phyloP scores from a whole-genome alignment of 2,797 vertebrate species.

The Enteromius paludinosus region DNA sequence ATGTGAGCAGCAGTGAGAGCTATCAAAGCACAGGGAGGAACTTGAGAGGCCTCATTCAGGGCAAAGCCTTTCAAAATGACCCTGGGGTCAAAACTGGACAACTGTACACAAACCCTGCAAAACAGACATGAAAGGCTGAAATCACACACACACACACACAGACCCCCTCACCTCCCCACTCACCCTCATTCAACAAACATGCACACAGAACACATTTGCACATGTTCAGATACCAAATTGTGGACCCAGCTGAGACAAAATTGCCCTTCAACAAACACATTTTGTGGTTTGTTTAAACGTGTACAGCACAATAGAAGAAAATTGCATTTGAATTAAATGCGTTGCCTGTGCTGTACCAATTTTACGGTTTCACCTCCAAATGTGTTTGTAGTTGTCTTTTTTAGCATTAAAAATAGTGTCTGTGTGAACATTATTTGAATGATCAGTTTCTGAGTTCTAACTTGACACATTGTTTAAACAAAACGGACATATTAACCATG shows the following conservation, averaged over 20 bases:
- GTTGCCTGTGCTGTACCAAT: slow-evolving; percentile 20
- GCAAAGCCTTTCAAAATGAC: slow-evolving; percentile 78
- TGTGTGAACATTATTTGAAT: no score
- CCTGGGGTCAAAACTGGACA: slow-evolving; percentile 65
- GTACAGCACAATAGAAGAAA: slow-evolving; percentile 44
- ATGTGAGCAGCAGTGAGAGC: slow-evolving; percentile 56
- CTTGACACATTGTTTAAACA: not conserved
- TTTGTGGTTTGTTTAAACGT: slow-evolving; percentile 53
- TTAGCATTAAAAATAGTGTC: not conserved
- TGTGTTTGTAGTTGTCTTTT: slow-evolving; percentile 12
- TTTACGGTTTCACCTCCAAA: slow-evolving; percentile 6
- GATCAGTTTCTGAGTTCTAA: no score
- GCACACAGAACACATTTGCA: slow-evolving; percentile 52
- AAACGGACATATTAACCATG: not conserved
- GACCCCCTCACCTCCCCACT: slow-evolving; percentile 46
- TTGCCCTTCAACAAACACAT: slow-evolving; percentile 53
- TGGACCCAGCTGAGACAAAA: slow-evolving; percentile 50
- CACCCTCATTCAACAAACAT: slow-evolving; percentile 57
- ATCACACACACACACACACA: slow-evolving; percentile 53
- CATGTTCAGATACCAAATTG: slow-evolving; percentile 52
- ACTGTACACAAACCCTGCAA: slow-evolving; percentile 44
- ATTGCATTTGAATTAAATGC: slow-evolving; percentile 38
- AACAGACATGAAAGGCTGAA: slow-evolving; percentile 60
- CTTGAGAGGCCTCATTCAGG: slow-evolving; percentile 72
- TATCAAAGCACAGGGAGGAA: slow-evolving; percentile 71